phyloP scores from a whole-genome alignment of 2,113 vertebrate genomes.

The Paratilapia polleni region DNA sequence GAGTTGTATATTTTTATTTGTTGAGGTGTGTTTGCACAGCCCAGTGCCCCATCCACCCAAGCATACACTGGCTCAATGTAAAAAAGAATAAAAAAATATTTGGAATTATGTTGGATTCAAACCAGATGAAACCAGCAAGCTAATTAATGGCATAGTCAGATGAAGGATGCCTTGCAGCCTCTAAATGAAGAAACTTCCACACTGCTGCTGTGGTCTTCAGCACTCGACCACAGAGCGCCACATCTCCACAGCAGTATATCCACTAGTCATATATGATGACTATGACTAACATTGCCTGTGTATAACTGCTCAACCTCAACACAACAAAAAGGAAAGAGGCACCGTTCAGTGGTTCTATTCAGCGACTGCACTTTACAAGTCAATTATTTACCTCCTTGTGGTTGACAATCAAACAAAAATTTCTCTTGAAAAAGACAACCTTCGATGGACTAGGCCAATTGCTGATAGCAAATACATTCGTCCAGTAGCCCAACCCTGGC shows the following conservation, averaged over 20 bases:
- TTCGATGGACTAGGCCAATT: background rate
- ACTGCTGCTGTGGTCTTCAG: too few relatives aligned
- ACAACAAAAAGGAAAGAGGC: too few relatives aligned
- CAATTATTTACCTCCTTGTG: too few relatives aligned
- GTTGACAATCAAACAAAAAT: too few relatives aligned
- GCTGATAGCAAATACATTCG: background rate
- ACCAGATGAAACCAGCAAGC: background rate
- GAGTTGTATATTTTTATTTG: background rate
- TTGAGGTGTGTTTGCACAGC: background rate
- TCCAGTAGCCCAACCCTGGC: background rate
- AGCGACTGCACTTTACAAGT: too few relatives aligned
- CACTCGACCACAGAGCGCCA: too few relatives aligned
- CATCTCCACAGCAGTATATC: too few relatives aligned
- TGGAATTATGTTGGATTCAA: background rate
- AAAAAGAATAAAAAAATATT: background rate
- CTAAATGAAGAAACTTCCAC: background rate
- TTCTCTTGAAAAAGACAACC: too few relatives aligned
- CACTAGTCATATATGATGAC: too few relatives aligned
- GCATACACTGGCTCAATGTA: background rate
- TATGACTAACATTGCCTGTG: too few relatives aligned
- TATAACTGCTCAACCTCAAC: too few relatives aligned
- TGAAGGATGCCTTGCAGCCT: background rate
- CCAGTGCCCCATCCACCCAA: background rate
- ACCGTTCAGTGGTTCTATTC: too few relatives aligned
- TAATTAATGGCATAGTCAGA: background rate